Evolutionary conservation across 1,140 invertebrate species (phyloP).

Genomic region (Philaenus spumarius): DNA sequence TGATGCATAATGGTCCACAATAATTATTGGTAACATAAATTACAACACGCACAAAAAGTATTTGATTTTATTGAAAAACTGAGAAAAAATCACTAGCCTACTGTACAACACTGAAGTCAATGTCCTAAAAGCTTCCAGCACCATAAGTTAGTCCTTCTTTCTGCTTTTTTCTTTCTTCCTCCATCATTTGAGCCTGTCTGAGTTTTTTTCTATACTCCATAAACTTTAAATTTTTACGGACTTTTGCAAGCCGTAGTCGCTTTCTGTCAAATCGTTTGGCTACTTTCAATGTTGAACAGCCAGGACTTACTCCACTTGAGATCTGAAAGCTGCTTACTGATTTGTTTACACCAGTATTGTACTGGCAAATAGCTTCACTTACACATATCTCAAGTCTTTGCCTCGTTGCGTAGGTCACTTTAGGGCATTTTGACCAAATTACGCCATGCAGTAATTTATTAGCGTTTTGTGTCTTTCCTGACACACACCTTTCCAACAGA

Average conservation of each 20-base stretch:
- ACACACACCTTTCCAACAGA: not conserved
- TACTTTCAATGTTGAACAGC: not conserved
- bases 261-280: not conserved
- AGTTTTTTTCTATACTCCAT: conserved; percentile 1
- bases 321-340: not conserved
- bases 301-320: not conserved
- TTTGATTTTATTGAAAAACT: too few species aligned
- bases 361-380: too few species aligned
- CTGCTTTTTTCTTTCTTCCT: too few species aligned
- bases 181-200: not conserved
- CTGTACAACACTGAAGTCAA: too few species aligned
- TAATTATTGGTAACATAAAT: too few species aligned
- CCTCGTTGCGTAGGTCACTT: not conserved
- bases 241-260: not conserved
- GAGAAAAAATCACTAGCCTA: too few species aligned
- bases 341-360: not conserved
- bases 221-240: not conserved
- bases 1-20: too few species aligned
- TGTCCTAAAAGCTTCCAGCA: too few species aligned
- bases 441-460: not conserved
- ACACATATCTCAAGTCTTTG: not conserved
- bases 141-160: too few species aligned
- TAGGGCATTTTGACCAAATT: not conserved
- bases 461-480: not conserved
- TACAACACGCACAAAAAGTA: too few species aligned